Evolutionary conservation across 2,888 invertebrate species (phyloP), one percentile per base, ranked within the genome.

Genomic region (Diabrotica balteata): DNA sequence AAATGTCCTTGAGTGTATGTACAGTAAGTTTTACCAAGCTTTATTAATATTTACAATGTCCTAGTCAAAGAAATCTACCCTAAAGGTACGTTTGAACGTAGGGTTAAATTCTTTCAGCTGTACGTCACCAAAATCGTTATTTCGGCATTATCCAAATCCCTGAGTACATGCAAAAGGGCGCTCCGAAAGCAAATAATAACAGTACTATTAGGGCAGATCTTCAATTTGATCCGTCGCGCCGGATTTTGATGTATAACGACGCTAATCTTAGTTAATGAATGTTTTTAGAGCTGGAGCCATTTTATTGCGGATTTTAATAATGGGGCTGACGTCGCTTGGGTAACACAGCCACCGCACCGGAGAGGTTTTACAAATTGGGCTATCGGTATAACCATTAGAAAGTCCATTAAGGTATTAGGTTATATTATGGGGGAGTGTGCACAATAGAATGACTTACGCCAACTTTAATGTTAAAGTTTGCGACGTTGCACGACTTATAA

Each of bases 251-350:
- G 53, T 62, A 59, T 71, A 71, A 69, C 57, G 69, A 71, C 67
- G 65, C 65, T 69, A 71, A 71, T 71, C 71, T 59, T 60, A 46
- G 55, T 54, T 69, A 61, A 69, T 69, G 69, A 65, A 66, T 67
- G 66, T 61, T 67, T 67, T 61, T 51, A 50, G 55, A 55, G 47
- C 64, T 22, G 22, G 60, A 63, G 45, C 62, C 50, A 53, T 65
- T 68, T 68, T 59, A 63, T 60, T 68, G 63, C 45, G 58, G 63
- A 63, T 68, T 65, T 68, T 59, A 51, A 66, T 66, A 63, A 70
- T 50, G 68, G 65, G 53, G 43, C 5, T 17, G 55, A 52, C 45
- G 32, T 43, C 32, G 11, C n/a, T 57, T 45, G 45, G 55, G 44
- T 57, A 57, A 57, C 44, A 57, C 11, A 45, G 47, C 43, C 43